Percentiles rank a stretch among this genome's conserved stretches.
Evolutionary conservation across 64 coral and sea anemone genomes (phyloP).

Genomic region (Anthopleura sola): DNA sequence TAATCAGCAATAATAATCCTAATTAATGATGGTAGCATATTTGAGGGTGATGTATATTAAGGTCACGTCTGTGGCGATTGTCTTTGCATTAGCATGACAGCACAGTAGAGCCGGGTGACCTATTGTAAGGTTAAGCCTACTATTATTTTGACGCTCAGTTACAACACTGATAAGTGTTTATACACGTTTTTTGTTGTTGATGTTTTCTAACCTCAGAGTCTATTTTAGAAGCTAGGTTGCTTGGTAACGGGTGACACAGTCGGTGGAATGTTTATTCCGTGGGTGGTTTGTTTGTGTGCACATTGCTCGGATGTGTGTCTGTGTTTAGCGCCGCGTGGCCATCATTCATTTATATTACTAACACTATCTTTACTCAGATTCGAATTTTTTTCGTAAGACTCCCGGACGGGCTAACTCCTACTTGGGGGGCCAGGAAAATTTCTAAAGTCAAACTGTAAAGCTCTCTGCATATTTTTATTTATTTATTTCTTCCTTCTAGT

Average conservation of each 20-base stretch:
- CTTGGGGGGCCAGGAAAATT: too few relatives aligned
- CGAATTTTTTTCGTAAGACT: not conserved
- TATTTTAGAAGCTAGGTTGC: not conserved
- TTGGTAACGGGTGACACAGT: not conserved
- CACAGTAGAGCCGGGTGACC: not conserved
- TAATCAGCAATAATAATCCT: not conserved
- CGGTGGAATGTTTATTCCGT: not conserved
- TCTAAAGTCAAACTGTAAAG: too few relatives aligned
- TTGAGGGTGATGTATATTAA: not conserved
- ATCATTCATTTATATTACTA: not conserved
- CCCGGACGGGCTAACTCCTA: not conserved
- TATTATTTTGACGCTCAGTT: not conserved
- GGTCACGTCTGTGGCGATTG: not conserved
- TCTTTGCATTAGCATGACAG: not conserved
- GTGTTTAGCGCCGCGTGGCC: not conserved
- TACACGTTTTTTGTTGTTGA: constrained; percentile 1
- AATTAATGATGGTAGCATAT: not conserved
- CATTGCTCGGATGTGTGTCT: not conserved
- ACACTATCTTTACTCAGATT: too few relatives aligned
- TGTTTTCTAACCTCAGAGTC: not conserved
- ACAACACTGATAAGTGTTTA: not conserved
- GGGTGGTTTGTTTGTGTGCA: not conserved
- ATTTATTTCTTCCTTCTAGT: not conserved
- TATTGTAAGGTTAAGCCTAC: not conserved
- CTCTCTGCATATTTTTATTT: too few relatives aligned